Evolutionary conservation across 2,888 invertebrate species (phyloP).

Genomic region (Platerodrilus igneus): DNA sequence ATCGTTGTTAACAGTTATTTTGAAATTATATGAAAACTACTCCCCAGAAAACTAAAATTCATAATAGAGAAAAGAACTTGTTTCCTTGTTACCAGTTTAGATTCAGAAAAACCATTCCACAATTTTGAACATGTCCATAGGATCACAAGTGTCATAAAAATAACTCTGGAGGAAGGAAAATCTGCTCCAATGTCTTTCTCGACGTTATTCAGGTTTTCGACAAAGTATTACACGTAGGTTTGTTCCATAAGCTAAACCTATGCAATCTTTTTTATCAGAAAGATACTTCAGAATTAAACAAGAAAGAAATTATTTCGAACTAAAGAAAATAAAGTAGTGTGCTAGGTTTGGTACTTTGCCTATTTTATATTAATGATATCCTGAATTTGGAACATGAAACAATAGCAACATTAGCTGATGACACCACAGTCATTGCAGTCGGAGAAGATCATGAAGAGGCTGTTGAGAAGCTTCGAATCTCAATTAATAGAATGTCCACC

Average conservation of each 20-base stretch:
- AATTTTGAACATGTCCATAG: conserved; percentile 3
- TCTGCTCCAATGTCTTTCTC: conserved; percentile 2
- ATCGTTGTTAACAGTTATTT: conserved; percentile 3
- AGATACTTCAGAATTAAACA: conserved; percentile 7
- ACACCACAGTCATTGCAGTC: conserved; percentile 20
- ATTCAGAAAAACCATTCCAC: conserved; percentile 5
- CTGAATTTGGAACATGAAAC: conserved; percentile 12
- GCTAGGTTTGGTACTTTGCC: conserved; percentile 18
- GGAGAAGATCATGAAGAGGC: conserved; percentile 10
- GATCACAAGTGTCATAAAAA: conserved; percentile 7
- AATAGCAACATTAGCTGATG: conserved; percentile 26
- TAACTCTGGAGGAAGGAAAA: too few species aligned
- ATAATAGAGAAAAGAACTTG: background rate
- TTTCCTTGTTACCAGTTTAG: conserved; percentile 1
- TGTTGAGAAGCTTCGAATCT: conserved; percentile 15
- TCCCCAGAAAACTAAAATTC: conserved; percentile 3
- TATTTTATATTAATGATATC: conserved; percentile 23
- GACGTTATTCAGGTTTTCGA: too few species aligned
- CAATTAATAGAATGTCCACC: conserved; percentile 18
- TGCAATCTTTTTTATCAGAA: too few species aligned
- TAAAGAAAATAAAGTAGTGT: too few species aligned
- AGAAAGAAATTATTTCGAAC: conserved; percentile 4
- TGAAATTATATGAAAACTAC: conserved; percentile 4
- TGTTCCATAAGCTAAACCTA: too few species aligned
- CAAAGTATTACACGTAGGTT: too few species aligned